Evolutionary conservation across 2,113 vertebrate species (phyloP), one percentile per base, ranked within the genome.

Genomic region (Romanogobio albipinnatus): DNA sequence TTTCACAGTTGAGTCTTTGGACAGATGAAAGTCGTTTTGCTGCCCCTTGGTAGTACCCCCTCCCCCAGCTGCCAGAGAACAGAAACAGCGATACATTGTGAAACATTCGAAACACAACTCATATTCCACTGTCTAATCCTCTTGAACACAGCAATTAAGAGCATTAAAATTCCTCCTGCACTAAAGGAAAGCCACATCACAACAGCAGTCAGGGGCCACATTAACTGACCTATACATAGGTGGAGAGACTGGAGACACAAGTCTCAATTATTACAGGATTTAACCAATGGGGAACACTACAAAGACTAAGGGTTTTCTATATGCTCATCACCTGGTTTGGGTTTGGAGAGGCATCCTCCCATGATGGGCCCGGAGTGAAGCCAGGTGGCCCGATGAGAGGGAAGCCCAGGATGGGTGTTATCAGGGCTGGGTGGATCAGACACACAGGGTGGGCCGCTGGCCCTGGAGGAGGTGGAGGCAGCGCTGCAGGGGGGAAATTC

Each of bases 341-440:
- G 96, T 94, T 98, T 99, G 92, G 98, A 98, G 95, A 99, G 97
- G 93, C 98, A 99, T 95, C 98, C 96, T 92, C 98, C 98, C 98
- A 99, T 99, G 94, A 90, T 93, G 94, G 88, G 92, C 90, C 89
- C 87, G 85, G 89, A 86, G 83, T 87, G 85, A 86, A 78, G 84
- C 88, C 87, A 89, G 80, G 68, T 86, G 88, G 53, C 84, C 88
- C 49, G 53, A 66, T 85, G 59, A 86, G 58, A 81, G 91, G 90
- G 90, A 90, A 87, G 85, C 90, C 92, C 90, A 89, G 89, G 87
- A 74, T 89, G 84, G 89, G 87, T 86, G 86, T 58, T 36, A 76
- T 68, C 61, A 51, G 81, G 79, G 81, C 75, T 43, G 89, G 85
- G 88, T 93, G 89, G 92, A 92, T 92, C 87, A 90, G 62, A 82